A percentile compares a stretch with the other conserved stretches of the same genome.
Conservation (phyloP, 2,113 vertebrate genomes). For the Pollachius pollachius region DNA sequence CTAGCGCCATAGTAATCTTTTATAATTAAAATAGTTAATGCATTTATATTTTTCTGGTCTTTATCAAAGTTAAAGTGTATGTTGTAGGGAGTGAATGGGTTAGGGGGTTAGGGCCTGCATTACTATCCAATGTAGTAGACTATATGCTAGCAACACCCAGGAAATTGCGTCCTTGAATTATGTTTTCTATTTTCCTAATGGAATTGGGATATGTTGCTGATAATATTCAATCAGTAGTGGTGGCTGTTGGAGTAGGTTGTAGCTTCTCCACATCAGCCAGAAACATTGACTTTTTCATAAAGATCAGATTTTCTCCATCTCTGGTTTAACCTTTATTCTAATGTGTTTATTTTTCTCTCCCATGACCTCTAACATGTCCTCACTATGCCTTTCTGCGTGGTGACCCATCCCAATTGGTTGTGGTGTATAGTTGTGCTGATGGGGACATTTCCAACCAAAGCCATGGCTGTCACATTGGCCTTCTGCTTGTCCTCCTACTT, state of each 20-base stretch:
- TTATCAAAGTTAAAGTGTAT: too few relatives aligned
- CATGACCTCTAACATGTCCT: conserved; percentile 22
- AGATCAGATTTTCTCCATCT: neutral
- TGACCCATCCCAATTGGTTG: conserved; percentile 11
- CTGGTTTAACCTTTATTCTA: neutral
- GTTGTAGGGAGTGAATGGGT: too few relatives aligned
- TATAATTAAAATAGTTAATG: too few relatives aligned
- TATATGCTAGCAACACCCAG: neutral
- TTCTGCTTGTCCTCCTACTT: conserved; percentile 51
- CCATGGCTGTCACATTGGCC: conserved; percentile 45
- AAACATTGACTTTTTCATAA: neutral
- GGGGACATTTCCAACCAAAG: conserved; percentile 47
- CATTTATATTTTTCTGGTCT: too few relatives aligned
- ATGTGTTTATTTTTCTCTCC: neutral
- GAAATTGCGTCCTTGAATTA: neutral
- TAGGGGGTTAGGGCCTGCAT: too few relatives aligned
- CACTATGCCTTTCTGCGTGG: conserved; percentile 12
- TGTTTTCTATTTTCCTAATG: too few relatives aligned
- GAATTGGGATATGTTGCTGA: neutral
- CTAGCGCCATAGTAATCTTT: too few relatives aligned
- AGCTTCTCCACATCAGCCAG: neutral
- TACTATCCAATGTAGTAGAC: too few relatives aligned
- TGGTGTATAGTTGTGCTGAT: conserved; percentile 53
- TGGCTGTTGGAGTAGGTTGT: too few relatives aligned
- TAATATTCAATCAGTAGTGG: too few relatives aligned